Conservation (phyloP, 2,888 invertebrate genomes). For the Anoncus sp. region DNA sequence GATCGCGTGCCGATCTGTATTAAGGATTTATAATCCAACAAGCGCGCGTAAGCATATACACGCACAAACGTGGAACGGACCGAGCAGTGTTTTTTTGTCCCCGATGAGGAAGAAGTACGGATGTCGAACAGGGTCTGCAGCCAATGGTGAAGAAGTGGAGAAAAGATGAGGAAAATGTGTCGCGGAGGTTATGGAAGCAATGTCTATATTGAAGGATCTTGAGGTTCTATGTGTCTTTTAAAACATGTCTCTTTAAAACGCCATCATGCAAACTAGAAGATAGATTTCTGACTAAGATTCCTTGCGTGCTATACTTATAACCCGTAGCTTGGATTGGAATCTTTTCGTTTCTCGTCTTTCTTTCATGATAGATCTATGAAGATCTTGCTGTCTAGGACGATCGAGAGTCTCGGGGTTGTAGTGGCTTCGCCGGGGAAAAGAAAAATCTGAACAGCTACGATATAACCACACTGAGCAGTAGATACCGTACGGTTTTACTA, state of each 20-base stretch:
- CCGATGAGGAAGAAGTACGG: background rate
- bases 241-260: too few species aligned
- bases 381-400: slow-evolving; percentile 8
- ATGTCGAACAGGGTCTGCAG: background rate
- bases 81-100: background rate
- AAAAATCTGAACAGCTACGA: slow-evolving; percentile 1
- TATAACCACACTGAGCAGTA: slow-evolving; percentile 1
- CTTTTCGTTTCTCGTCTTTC: background rate
- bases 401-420: too few species aligned
- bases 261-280: too few species aligned
- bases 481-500: slow-evolving; percentile 44
- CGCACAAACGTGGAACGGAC: slow-evolving; percentile 3
- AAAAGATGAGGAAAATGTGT: background rate
- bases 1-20: slow-evolving; percentile 83
- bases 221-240: background rate
- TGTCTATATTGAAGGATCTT: background rate
- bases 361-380: slow-evolving; percentile 17
- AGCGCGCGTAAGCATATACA: slow-evolving; percentile 59
- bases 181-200: background rate
- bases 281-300: slow-evolving; percentile 9
- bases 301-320: background rate
- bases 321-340: background rate
- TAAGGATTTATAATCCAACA: slow-evolving; percentile 81
- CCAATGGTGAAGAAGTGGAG: background rate
- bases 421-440: too few species aligned